phyloP scores from a whole-genome alignment of 2,113 vertebrate genomes.

The Phocoena phocoena region DNA sequence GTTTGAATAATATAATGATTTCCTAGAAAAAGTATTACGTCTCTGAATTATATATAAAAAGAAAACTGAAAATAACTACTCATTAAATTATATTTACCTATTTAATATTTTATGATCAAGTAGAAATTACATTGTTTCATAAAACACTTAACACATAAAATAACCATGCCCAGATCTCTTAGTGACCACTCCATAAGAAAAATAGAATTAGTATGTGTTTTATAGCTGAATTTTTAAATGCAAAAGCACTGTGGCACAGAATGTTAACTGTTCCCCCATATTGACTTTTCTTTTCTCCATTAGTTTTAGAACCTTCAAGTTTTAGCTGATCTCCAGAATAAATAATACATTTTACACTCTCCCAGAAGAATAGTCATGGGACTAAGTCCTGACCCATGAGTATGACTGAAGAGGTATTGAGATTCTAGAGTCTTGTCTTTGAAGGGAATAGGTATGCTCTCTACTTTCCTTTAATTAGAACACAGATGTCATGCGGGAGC shows the following conservation, averaged over 20 bases:
- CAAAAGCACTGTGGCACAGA: neutral
- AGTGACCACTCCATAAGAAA: neutral
- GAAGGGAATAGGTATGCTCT: neutral
- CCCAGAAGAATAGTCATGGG: neutral
- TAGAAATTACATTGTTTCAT: neutral
- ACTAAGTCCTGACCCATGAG: neutral
- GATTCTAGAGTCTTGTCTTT: neutral
- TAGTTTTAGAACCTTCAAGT: neutral
- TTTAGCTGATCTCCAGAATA: neutral
- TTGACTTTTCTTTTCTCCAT: neutral
- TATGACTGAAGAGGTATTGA: neutral
- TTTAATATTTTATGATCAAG: neutral
- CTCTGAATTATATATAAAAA: neutral
- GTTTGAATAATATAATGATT: neutral
- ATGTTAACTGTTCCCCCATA: neutral
- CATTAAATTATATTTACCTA: neutral
- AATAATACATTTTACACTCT: neutral
- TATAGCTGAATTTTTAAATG: neutral
- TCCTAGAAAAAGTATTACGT: neutral
- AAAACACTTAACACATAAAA: neutral
- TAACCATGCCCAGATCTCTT: neutral
- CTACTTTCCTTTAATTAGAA: neutral
- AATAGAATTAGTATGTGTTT: neutral
- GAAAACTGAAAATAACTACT: neutral
- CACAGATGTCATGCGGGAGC: neutral